Evolutionary conservation across 2,888 invertebrate genomes (phyloP), one percentile per base, ranked within the genome.

Genomic region (Lordiphosa fenestrarum): DNA sequence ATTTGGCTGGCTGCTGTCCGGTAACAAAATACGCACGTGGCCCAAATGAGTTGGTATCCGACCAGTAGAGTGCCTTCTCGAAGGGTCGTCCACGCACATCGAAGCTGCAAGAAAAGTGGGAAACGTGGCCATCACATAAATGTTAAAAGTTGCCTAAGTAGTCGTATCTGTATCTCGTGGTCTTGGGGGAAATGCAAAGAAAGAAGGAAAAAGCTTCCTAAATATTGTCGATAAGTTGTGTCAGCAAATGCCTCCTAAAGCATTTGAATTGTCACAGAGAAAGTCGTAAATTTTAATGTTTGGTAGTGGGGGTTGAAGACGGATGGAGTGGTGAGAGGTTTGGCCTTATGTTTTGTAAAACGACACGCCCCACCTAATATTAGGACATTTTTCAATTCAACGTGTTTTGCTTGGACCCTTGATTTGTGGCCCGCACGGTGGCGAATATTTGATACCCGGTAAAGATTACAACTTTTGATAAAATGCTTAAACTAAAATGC

Each of bases 21-120:
- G 94, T 94, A 23, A 95, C 94, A 89, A 96, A 96, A 89, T 95
- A 95, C 4, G 96, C 96, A 58, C 96, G 91, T 1, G 95, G 94
- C 3, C 96, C 96, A 85, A 96, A 96, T 46, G 94, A 94, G 25
- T 93, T 92, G 0, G 94, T 93, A 76, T 95, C 95, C 1, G 96
- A 96, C 94, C 94, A 95, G 84, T 96, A 95, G 7, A 94, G 90
- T 0, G 96, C 96, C 87, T 95, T 94, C 87, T 92, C 93, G 89
- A 96, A 93, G 1, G 95, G 92, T 63, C 95, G 92, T 19, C 96
- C 96, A 38, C 96, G 92, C 12, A 95, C 95, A 90, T 96, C 96
- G 88, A 96, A 95, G 90, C 96, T 96, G 92, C 5, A 86, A 85
- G 23, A 12, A 38, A 19, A 3, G 39, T 21, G n/a, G 37, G 40